These are phyloP conservation scores for Rhabdophis nuchalis DNA, from an alignment of 2,797 vertebrate species.

Conservation along the genomic window DNA sequence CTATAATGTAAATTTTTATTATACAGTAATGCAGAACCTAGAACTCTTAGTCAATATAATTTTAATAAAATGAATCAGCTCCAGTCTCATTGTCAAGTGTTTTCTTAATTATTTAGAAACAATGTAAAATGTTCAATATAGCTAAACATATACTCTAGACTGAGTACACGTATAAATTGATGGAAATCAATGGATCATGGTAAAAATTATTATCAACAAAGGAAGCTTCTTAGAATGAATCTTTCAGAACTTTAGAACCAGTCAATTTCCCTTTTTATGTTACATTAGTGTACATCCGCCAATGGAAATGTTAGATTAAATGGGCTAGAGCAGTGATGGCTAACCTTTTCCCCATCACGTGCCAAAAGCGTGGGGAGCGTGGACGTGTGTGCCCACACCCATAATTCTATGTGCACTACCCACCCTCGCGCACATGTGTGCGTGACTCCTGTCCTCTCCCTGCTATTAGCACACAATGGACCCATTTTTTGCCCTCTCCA, in stretches of 20 bases:
- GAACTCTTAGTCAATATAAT: background rate
- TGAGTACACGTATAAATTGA: background rate
- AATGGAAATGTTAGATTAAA: background rate
- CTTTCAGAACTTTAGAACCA: background rate
- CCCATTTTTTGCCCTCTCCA: no score
- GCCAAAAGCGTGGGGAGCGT: no score
- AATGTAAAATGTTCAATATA: background rate
- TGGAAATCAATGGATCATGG: background rate
- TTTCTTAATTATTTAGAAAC: background rate
- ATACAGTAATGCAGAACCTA: background rate
- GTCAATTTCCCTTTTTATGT: background rate
- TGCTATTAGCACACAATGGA: no score
- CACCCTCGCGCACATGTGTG: no score
- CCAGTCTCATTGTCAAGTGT: background rate
- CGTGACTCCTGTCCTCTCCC: no score
- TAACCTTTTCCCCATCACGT: no score
- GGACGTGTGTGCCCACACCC: no score
- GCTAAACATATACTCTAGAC: background rate
- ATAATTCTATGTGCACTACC: no score
- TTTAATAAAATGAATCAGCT: background rate
- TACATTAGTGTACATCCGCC: background rate
- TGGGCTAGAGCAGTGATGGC: background rate
- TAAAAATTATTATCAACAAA: background rate
- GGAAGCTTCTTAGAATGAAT: background rate
- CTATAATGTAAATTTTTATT: background rate